Evolutionary conservation across 2,797 vertebrate genomes (phyloP), one percentile per base, ranked within the genome.

Genomic region (Rhinella marina): DNA sequence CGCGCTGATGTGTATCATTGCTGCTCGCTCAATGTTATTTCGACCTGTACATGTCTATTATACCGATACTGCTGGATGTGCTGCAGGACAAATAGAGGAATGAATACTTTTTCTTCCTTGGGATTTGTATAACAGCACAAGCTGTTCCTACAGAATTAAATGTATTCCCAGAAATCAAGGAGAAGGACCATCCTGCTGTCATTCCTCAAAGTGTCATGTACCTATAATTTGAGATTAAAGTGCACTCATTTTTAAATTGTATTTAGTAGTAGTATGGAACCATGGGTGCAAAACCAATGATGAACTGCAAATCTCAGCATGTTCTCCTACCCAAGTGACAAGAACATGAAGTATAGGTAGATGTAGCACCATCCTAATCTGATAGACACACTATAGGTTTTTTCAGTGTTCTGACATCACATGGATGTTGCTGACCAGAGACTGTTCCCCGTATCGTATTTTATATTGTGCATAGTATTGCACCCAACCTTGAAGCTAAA

Each of bases 1-100:
- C 27, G n/a, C 79, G 41, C 10, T 68, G 72, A 87, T 32, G 59
- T 57, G 50, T 82, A 83, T 87, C 81, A 25, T 21, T 25, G 41
- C 72, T 68, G 27, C 48, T n/a, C 27, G 3, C 32, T n/a, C 73
- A 57, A 27, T 82, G 59, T 87, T 52, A 52, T 54, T 87, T n/a
- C 66, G 57, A 87, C 68, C 57, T 83, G 64, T 66, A 29, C 41
- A 64, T 48, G 32, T 86, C 41, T 78, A 86, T 86, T 81, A 81
- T 17, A 6, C 25, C 7, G 16, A 80, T 80, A 6, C 14, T 17
- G 57, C 56, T 59, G 77, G 54, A 79, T 29, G 19, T 13, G 77
- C 77, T 32, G 61, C 56, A 62, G 32, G 59, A 81, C 57, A 41
- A 61, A 81, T 19, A 32, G 7, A 32, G 9, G 10, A 7, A 59